These are phyloP conservation scores for Drosophila meridionalis DNA, from an alignment of 2,888 invertebrate genomes.

Conservation along the genomic window DNA sequence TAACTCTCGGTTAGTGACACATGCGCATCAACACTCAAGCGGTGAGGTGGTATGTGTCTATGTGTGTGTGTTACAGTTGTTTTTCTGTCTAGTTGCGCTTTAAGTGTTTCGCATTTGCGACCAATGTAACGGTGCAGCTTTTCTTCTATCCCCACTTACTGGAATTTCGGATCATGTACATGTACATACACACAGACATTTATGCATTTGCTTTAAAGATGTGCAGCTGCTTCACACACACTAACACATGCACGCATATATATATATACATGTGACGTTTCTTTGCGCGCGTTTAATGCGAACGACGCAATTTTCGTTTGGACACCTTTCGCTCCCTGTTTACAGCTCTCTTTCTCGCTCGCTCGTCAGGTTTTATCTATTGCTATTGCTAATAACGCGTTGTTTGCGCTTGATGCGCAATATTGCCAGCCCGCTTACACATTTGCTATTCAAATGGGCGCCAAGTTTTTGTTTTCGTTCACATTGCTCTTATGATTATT, in stretches of 20 bases:
- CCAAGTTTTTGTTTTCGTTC: conserved; percentile 33
- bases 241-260: conserved; percentile 12
- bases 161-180: neutral
- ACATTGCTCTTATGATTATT: conserved; percentile 19
- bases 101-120: conserved; percentile 17
- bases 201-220: conserved; percentile 16
- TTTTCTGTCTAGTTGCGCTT: conserved; percentile 12
- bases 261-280: conserved; percentile 9
- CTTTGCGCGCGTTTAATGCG: conserved; percentile 57
- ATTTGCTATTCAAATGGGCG: conserved; percentile 42
- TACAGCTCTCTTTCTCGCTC: conserved; percentile 13
- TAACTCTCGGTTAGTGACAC: conserved; percentile 35
- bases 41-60: conserved; percentile 1
- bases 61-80: conserved; percentile 1
- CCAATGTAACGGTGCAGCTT: conserved; percentile 5
- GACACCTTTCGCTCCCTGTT: conserved; percentile 44
- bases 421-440: conserved; percentile 50
- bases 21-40: conserved; percentile 47
- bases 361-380: conserved; percentile 38
- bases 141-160: conserved; percentile 7
- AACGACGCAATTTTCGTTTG: conserved; percentile 71
- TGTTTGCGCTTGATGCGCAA: conserved; percentile 20
- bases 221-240: conserved; percentile 49
- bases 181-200: neutral
- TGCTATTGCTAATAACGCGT: conserved; percentile 37